Evolutionary conservation across 37 sponge, comb jelly and placozoan species (phyloP).

Genomic region (Ianthella basta): DNA sequence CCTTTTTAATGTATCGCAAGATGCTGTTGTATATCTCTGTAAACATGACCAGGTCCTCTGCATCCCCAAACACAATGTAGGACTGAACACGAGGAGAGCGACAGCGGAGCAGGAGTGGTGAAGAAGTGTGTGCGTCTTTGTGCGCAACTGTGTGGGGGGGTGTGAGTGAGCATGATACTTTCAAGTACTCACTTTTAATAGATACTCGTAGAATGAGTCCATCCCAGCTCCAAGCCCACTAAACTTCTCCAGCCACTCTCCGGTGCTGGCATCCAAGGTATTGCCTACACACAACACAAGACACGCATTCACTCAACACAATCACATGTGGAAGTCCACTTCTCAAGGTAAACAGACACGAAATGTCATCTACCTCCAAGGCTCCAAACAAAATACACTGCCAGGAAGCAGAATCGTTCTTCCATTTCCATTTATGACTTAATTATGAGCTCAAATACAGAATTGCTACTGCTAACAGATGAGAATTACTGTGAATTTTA

Average conservation of each 20-base stretch:
- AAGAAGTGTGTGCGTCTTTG: too few relatives aligned
- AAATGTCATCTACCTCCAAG: background rate
- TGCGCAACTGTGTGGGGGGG: too few relatives aligned
- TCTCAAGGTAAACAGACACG: background rate
- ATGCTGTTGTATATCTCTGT: conserved; percentile 74
- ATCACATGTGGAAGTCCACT: background rate
- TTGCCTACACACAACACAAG: conserved; percentile 58
- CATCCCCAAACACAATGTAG: conserved; percentile 90
- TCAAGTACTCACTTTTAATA: conserved; percentile 76
- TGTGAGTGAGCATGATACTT: background rate
- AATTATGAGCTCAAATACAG: too few relatives aligned
- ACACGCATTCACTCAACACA: too few relatives aligned
- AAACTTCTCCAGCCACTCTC: conserved; percentile 84
- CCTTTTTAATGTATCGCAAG: conserved; percentile 78
- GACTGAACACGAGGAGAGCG: conserved; percentile 52
- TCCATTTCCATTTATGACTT: too few relatives aligned
- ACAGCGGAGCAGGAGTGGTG: background rate
- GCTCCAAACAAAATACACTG: background rate
- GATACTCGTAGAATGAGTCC: conserved; percentile 98
- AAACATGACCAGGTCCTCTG: conserved; percentile 90
- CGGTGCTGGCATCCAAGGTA: conserved; percentile 80
- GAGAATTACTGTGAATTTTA: too few relatives aligned
- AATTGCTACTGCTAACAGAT: too few relatives aligned
- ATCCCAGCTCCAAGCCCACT: conserved; percentile 97
- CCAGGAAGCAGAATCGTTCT: too few relatives aligned